Evolutionary conservation across 1,140 invertebrate species (phyloP), one percentile per base, ranked within the genome.

Genomic region (Zophobas atratus): DNA sequence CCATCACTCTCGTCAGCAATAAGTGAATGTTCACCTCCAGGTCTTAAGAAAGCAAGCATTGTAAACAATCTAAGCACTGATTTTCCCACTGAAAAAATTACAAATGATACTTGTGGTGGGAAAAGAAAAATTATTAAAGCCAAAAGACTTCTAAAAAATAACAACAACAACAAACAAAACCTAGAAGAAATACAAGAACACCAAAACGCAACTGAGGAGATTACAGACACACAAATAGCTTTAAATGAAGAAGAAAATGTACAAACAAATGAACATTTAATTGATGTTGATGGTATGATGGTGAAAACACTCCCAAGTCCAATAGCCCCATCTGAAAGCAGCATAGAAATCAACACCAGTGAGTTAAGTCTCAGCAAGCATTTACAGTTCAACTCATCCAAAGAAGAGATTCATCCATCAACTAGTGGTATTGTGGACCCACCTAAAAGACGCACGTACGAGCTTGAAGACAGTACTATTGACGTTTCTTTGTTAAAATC

Each of bases 91-190:
- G 20, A 20, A 20, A 20, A 20, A 20, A 20, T 20, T 20, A 20
- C 53, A 55, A n/a, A 39, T n/a, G 57, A 63, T 6, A 41, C 20
- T 41, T 38, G 8, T 63, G 32, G 2, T 2, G n/a, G 43, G 35
- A 67, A 67, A 41, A 8, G 60, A 43, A 67, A 43, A 67, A 46
- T 67, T 20, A 33, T 67, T 33, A 67, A 43, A 32, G 60, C 60
- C 33, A 67, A 67, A 41, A 60, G 35, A 38, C 6, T 38, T 60
- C 56, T 60, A 4, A 60, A 35, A 38, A 4, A 36, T 55, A 33
- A 20, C 0, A 55, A 32, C 8, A 55, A 2, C 6, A 20, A 20
- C 20, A 20, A 20, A 20, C 20, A 20, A 20, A 20, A 20, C 20
- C 20, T 20, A 20, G 20, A 34, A 20, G 49, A 55, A 55, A 0